Conservation (phyloP, 2,888 invertebrate genomes). For the Lampropteryx suffumata region DNA sequence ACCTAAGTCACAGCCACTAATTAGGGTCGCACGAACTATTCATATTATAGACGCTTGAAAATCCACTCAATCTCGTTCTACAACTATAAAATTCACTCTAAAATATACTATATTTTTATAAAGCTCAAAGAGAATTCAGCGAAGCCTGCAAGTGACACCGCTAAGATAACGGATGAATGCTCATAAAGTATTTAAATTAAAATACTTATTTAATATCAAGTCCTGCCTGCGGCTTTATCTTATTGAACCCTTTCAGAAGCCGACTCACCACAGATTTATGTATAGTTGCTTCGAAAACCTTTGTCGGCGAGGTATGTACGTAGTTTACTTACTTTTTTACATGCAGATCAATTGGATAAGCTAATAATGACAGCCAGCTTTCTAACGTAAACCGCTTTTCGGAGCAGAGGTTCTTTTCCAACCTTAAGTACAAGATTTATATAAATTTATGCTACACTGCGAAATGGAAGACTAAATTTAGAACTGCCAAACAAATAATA, state of each 20-base stretch:
- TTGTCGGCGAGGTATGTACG: conserved; percentile 13
- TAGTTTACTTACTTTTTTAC: conserved; percentile 30
- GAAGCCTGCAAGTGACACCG: conserved; percentile 5
- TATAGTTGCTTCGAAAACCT: conserved; percentile 13
- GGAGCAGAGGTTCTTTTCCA: too few relatives aligned
- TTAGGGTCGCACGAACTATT: too few relatives aligned
- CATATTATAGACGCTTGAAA: too few relatives aligned
- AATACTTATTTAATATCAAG: conserved; percentile 15
- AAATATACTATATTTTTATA: background rate
- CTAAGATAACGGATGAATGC: conserved; percentile 6
- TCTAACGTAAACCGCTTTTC: conserved; percentile 2
- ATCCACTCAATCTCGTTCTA: too few relatives aligned
- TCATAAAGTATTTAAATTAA: conserved; percentile 22
- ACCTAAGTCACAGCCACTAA: too few relatives aligned
- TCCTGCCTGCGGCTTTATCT: conserved; percentile 17
- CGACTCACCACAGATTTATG: conserved; percentile 11
- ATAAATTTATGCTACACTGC: too few relatives aligned
- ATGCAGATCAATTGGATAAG: conserved; percentile 47
- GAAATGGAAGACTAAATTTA: too few relatives aligned
- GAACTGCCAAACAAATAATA: too few relatives aligned
- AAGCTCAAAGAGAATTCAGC: background rate
- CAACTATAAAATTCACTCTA: too few relatives aligned
- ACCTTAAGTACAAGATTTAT: too few relatives aligned
- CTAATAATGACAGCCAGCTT: conserved; percentile 37
- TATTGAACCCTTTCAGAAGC: conserved; percentile 17